Percentiles rank a stretch among this genome's conserved stretches.
Evolutionary conservation across 2,113 vertebrate genomes (phyloP).

Genomic region (Cercocebus atys): DNA sequence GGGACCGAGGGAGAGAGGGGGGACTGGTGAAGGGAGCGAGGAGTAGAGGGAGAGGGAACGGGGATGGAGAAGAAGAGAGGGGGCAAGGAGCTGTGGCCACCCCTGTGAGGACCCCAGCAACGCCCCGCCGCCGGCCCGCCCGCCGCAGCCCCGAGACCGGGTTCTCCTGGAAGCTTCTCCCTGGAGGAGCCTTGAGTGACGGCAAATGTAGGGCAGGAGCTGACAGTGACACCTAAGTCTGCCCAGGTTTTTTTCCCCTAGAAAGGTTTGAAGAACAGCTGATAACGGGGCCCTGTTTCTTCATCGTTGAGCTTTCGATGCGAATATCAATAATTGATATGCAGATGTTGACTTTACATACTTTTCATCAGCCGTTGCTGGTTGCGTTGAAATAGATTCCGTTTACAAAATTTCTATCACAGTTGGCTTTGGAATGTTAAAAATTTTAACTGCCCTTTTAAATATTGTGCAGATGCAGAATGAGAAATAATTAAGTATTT

Average conservation of each 20-base stretch:
- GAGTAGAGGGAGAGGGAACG: no score
- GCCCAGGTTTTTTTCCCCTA: background rate
- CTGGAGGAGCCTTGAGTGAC: background rate
- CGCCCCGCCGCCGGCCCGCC: no score
- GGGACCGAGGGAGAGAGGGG: background rate
- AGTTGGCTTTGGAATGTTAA: background rate
- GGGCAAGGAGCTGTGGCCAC: background rate
- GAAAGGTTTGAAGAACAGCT: no score
- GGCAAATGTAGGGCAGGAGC: background rate
- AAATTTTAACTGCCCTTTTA: background rate
- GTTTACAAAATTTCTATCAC: background rate
- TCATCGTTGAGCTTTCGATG: background rate
- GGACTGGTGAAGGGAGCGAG: background rate
- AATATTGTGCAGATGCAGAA: no score
- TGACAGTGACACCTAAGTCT: no score
- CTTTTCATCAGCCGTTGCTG: background rate
- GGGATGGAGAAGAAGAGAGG: background rate
- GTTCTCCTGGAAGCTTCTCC: background rate
- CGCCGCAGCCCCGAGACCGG: background rate
- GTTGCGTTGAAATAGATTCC: accelerated
- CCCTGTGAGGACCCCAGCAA: background rate
- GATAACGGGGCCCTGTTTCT: background rate
- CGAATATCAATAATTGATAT: background rate
- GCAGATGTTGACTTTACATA: background rate
- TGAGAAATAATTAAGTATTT: background rate